Percentiles rank a stretch among this genome's conserved stretches.
Evolutionary conservation across 1,140 invertebrate genomes (phyloP).

Genomic region (Acromyrmex echinatior): DNA sequence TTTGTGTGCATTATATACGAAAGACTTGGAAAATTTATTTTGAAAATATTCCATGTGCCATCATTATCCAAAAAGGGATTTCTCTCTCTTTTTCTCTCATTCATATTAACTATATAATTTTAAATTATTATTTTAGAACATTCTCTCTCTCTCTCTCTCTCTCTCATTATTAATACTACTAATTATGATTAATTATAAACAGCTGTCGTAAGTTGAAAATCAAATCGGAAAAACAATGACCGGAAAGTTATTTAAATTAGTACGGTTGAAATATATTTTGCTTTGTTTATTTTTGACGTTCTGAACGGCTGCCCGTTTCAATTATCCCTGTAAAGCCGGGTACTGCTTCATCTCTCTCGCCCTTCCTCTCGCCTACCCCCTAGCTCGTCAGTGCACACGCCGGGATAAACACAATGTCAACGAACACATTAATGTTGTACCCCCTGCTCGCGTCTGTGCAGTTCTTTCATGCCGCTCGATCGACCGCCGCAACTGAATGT

Average conservation of each 20-base stretch:
- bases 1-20: neutral
- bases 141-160: too few relatives aligned
- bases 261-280: neutral
- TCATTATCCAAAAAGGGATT: neutral
- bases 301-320: conserved; percentile 26
- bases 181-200: conserved; percentile 17
- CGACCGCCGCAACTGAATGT: conserved; percentile 54
- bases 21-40: neutral
- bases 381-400: conserved; percentile 60
- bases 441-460: conserved; percentile 27
- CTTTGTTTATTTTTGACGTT: neutral
- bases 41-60: neutral
- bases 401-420: conserved; percentile 75
- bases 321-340: conserved; percentile 31
- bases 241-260: conserved; percentile 37
- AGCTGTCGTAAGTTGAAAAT: neutral
- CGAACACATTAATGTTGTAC: conserved; percentile 76
- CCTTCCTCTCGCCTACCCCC: neutral
- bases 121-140: too few relatives aligned
- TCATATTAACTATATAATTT: too few relatives aligned
- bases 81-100: too few relatives aligned
- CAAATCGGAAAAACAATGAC: neutral
- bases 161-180: neutral
- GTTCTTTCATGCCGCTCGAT: conserved; percentile 67
- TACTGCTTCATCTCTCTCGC: conserved; percentile 10